Evolutionary conservation across 2,888 invertebrate species (phyloP).

Genomic region (Lepidochitona cinerea): DNA sequence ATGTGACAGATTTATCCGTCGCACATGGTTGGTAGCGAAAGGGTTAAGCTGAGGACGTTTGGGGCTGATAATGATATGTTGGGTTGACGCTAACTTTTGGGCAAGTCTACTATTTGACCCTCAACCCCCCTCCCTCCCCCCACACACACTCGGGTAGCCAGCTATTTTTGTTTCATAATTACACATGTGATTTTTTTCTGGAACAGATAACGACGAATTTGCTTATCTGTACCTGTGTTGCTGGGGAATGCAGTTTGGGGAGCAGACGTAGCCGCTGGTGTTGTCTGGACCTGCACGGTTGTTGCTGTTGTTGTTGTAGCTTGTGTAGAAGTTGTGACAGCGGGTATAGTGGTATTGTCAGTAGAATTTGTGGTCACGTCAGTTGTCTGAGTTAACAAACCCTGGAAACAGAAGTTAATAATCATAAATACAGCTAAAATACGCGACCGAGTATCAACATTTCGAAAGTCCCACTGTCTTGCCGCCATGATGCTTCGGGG

Average conservation of each 20-base stretch:
- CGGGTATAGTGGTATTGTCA: not conserved
- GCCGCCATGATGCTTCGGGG: conserved; percentile 8
- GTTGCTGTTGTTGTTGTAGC: not conserved
- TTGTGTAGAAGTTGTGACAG: not conserved
- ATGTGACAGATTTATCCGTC: no score
- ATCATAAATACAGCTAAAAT: no score
- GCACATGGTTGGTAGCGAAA: no score
- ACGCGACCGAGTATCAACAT: not conserved
- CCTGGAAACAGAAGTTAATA: not conserved
- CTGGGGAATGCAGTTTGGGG: conserved; percentile 1
- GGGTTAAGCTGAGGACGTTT: no score
- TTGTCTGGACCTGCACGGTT: conserved; percentile 12
- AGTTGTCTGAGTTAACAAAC: not conserved
- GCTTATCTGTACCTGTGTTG: not conserved
- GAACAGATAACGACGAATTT: not conserved
- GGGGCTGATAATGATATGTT: no score
- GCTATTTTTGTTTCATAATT: not conserved
- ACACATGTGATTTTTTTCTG: not conserved
- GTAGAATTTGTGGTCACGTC: not conserved
- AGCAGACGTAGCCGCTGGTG: conserved; percentile 1
- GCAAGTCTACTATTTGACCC: not conserved
- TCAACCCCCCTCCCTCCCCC: not conserved
- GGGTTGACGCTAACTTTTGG: no score
- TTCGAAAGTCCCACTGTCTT: not conserved
- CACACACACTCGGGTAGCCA: not conserved